Conservation (phyloP, 2,797 vertebrate species). For the Siniperca undulata region DNA sequence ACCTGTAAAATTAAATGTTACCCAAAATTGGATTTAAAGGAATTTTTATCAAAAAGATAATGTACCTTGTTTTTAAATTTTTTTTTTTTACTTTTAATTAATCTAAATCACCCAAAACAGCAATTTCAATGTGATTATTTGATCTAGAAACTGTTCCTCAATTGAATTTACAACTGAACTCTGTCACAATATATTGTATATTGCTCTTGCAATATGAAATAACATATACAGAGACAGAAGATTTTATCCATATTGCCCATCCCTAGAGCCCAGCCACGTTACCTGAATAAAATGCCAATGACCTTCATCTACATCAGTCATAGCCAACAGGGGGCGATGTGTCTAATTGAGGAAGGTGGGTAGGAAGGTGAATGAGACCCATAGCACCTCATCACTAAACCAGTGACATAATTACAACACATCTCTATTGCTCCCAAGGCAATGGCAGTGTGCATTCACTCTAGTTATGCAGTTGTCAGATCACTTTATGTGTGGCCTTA, state of each 20-base stretch:
- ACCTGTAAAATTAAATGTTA: neutral
- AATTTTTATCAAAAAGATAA: neutral
- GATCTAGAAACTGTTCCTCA: neutral
- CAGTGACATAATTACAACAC: constrained; percentile 74
- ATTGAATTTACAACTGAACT: neutral
- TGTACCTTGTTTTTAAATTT: too few species aligned
- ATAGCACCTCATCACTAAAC: constrained; percentile 55
- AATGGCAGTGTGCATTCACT: constrained; percentile 70
- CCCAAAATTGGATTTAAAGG: neutral
- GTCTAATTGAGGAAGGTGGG: constrained; percentile 26
- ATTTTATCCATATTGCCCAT: neutral
- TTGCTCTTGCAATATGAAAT: neutral
- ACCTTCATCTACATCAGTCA: constrained; percentile 23
- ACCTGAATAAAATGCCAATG: constrained; percentile 4
- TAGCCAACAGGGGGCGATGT: constrained; percentile 53
- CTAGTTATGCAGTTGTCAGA: constrained; percentile 76
- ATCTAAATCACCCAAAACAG: neutral
- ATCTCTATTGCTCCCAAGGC: constrained; percentile 65
- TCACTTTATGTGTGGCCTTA: constrained; percentile 64
- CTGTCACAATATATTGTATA: neutral
- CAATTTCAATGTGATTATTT: neutral
- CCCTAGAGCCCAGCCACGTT: neutral
- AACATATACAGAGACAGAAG: neutral
- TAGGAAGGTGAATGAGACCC: constrained; percentile 44
- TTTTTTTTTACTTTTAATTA: neutral